Conservation (phyloP, 2,888 invertebrate species). For the Gymnoscelis rufifasciata region DNA sequence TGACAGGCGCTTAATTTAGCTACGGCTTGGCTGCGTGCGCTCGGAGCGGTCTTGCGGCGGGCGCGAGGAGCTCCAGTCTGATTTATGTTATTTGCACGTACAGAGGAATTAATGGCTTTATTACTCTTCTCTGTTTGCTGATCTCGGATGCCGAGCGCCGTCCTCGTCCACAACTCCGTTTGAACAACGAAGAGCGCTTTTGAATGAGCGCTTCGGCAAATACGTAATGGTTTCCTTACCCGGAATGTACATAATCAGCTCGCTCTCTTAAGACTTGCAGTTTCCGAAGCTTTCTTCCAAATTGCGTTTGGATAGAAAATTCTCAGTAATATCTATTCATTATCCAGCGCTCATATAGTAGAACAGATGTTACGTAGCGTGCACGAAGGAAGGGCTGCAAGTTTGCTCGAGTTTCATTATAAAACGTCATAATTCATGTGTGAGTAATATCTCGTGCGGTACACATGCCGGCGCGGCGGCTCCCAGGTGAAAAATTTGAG, state of each 20-base stretch:
- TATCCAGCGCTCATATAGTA: conserved; percentile 21
- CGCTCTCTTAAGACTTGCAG: conserved; percentile 21
- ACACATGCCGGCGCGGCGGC: conserved; percentile 46
- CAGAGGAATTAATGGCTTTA: conserved; percentile 78
- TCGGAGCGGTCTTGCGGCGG: conserved; percentile 64
- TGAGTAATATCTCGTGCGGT: conserved; percentile 67
- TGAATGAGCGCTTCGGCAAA: conserved; percentile 54
- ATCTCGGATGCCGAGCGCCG: conserved; percentile 57
- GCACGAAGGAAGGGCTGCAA: conserved; percentile 42
- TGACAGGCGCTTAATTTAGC: conserved; percentile 67
- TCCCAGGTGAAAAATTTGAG: conserved; percentile 75
- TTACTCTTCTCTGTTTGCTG: conserved; percentile 73
- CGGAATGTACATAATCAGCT: conserved; percentile 30
- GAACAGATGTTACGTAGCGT: conserved; percentile 18
- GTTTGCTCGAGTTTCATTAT: conserved; percentile 63
- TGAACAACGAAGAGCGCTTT: conserved; percentile 53
- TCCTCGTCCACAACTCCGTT: conserved; percentile 50
- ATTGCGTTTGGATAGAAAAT: conserved; percentile 24
- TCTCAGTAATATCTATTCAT: conserved; percentile 8
- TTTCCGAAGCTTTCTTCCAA: conserved; percentile 20
- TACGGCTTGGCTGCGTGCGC: conserved; percentile 54
- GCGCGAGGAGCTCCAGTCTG: conserved; percentile 67
- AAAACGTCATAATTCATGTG: conserved; percentile 68
- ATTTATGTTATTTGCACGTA: conserved; percentile 78
- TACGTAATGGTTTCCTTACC: conserved; percentile 44